A percentile compares a stretch with the other conserved stretches of the same genome.
phyloP scores from a whole-genome alignment of 2,888 invertebrate genomes.

The Eustalomyia histrio region DNA sequence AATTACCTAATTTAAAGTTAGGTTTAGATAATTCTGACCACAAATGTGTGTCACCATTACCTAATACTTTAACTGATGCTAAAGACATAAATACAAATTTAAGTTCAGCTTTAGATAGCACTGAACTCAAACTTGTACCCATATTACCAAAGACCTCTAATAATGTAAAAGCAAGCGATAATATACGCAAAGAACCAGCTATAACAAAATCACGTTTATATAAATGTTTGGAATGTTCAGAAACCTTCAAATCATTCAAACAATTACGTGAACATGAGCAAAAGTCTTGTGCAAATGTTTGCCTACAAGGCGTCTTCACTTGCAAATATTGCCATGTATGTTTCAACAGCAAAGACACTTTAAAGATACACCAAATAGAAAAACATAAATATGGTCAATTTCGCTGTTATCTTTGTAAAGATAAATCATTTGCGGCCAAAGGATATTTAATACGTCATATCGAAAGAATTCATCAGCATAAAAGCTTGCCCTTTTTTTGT shows the following conservation, averaged over 20 bases:
- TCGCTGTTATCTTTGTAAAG: conserved; percentile 62
- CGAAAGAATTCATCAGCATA: conserved; percentile 56
- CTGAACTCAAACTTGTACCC: neutral
- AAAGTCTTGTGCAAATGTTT: conserved; percentile 39
- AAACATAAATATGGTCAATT: conserved; percentile 62
- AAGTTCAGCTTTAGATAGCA: neutral
- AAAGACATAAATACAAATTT: conserved; percentile 6
- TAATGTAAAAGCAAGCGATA: neutral
- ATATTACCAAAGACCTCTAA: conserved; percentile 41
- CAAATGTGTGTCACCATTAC: no score
- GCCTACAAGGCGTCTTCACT: conserved; percentile 43
- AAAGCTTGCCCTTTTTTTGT: conserved; percentile 65
- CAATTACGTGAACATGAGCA: conserved; percentile 64
- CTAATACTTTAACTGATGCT: neutral
- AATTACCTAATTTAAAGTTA: neutral
- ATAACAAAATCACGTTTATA: conserved; percentile 58
- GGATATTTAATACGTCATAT: conserved; percentile 66
- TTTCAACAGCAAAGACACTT: conserved; percentile 51
- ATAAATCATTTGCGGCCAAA: conserved; percentile 61
- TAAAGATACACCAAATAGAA: conserved; percentile 60
- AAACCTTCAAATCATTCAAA: conserved; percentile 65
- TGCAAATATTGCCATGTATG: conserved; percentile 68
- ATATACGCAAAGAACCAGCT: no score
- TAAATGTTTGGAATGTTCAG: conserved; percentile 67
- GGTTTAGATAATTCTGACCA: neutral